Evolutionary conservation across 2,113 vertebrate genomes (phyloP).

Genomic region (Athene noctua): DNA sequence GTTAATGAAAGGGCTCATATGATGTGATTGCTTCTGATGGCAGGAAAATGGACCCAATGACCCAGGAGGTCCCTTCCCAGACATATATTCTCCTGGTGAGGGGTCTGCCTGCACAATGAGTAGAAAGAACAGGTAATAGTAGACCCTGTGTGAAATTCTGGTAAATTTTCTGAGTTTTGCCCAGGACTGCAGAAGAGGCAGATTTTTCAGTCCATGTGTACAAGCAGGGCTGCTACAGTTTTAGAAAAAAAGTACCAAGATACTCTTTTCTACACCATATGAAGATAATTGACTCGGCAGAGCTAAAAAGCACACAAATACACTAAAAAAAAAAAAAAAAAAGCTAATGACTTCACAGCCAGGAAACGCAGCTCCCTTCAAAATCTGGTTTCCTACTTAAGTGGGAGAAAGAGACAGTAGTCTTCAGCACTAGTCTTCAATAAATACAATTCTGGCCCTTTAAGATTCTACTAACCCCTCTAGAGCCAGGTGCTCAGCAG

Average conservation of each 20-base stretch:
- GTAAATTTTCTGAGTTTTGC: background rate
- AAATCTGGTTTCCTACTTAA: background rate
- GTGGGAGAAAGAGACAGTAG: background rate
- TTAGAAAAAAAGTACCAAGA: background rate
- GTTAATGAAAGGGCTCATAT: background rate
- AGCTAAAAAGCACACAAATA: background rate
- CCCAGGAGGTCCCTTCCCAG: background rate
- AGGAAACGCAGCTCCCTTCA: background rate
- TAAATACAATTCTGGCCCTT: background rate
- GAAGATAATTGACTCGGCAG: background rate
- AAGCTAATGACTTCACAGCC: background rate
- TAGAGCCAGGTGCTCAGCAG: background rate
- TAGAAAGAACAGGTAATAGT: background rate
- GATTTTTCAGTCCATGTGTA: background rate
- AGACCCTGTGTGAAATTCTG: background rate
- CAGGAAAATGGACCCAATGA: background rate
- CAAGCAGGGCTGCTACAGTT: background rate
- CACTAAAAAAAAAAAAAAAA: too few species aligned
- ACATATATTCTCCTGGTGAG: background rate
- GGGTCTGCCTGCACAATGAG: background rate
- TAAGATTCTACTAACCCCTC: background rate
- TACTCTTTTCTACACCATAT: background rate
- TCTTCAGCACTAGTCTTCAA: background rate
- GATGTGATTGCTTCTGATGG: background rate
- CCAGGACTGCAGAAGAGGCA: background rate